Base-by-base conservation (phyloP, 2,888 invertebrate species). In the Coelopa pilipes region DNA sequence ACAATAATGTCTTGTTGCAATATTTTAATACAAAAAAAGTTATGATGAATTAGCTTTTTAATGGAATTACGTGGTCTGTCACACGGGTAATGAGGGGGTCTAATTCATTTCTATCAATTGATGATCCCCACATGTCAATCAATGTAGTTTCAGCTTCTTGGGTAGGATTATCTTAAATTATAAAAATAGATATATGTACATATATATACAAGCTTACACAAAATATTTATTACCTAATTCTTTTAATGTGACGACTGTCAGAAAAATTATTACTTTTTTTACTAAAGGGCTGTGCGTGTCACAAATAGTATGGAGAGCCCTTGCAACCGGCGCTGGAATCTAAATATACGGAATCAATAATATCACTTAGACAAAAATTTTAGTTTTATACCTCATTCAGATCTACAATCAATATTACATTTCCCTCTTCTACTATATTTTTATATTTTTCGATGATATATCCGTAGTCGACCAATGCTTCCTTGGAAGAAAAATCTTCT, bases 221-320 rank as follows among this genome's bases (percentile, higher is more conserved):
- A 62, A 57, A 4, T 70, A 63, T 60, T 50, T 15, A 12, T 57
- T 70, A 75, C 74, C 63, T 15, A 49, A 17, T 15, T 19, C 49
- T 10, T 21, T 11, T 10, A 77, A 79, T 63, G 76, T 82, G 63
- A 47, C 86, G 71, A 87, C 76, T 1, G 88, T 88, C 15, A 90
- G 79, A 78, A 89, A 88, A 60, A 89, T 89, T 21, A 89, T 82
- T 9, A 86, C 87, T 73, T 86, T 83, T 21, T 81, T 75, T 0
- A 87, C 84, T 21, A 89, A 80, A 12, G 91, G 91, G 72, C 84
- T 88, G 62, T 87, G 76, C 46, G 88, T 89, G 79, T 92, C 91
- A 78, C 91, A 91, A 77, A 92, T 88, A 73, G 87, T 84, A 79
- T 92, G 91, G 77, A 92, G 88, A 3, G 89, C 89, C 79, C 86